A percentile compares a stretch with the other conserved stretches of the same genome.
Conservation (phyloP, 2,888 invertebrate genomes). For the Blastobasis adustella region DNA sequence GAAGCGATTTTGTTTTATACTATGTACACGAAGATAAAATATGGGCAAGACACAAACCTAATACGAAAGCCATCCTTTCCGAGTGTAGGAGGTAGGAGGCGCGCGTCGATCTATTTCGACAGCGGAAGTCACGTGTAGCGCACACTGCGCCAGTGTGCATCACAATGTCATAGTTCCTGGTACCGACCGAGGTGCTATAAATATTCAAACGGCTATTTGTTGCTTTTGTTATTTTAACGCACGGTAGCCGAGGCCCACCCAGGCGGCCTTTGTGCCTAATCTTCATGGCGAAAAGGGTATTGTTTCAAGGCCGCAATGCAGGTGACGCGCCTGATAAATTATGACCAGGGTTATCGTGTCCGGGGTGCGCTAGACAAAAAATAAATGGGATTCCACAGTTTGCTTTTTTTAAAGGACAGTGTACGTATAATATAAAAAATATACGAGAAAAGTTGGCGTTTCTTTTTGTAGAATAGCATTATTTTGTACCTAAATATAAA, state of each 20-base stretch:
- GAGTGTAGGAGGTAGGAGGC: conserved; percentile 6
- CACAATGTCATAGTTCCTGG: conserved; percentile 57
- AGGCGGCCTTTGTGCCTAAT: conserved; percentile 39
- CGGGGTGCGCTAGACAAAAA: no score
- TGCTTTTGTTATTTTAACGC: conserved; percentile 1
- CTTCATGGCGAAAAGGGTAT: conserved; percentile 32
- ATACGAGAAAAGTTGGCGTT: no score
- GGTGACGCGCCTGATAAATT: conserved; percentile 43
- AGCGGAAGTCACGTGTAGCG: conserved; percentile 58
- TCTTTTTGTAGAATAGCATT: no score
- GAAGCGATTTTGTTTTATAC: no score
- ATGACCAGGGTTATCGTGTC: conserved; percentile 4
- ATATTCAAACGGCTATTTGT: conserved; percentile 9
- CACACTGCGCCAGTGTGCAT: conserved; percentile 39
- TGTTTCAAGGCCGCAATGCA: conserved; percentile 43
- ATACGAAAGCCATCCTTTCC: no score
- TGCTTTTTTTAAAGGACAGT: no score
- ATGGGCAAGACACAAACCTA: no score
- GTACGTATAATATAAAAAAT: no score
- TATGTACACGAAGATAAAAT: no score
- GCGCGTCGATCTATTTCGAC: conserved; percentile 50
- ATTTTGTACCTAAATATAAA: no score
- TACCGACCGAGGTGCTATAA: conserved; percentile 25
- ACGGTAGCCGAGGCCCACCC: conserved; percentile 39
- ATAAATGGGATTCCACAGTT: no score